phyloP scores from a whole-genome alignment of 2,797 vertebrate species.

The Myotis pilosus region DNA sequence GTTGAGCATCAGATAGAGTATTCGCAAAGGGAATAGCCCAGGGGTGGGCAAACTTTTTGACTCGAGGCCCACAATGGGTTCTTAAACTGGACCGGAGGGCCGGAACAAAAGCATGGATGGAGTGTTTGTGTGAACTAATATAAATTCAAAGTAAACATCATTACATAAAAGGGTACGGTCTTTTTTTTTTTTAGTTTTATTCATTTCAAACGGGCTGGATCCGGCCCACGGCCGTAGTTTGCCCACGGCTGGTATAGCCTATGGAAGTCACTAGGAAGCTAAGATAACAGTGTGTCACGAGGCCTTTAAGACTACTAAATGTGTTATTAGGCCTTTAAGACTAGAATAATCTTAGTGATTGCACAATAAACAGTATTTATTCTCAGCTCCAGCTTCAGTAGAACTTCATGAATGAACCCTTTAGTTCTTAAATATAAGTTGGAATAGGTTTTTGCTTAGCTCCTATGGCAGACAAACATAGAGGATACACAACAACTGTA shows the following conservation, averaged over 20 bases:
- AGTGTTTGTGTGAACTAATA: too few species aligned
- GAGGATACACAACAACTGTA: background rate
- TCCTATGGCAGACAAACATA: background rate
- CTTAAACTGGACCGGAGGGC: too few species aligned
- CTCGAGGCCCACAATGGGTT: too few species aligned
- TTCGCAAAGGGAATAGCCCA: background rate
- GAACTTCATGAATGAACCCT: constrained; percentile 1
- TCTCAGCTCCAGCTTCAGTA: background rate
- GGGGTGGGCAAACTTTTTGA: too few species aligned
- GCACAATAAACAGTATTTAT: background rate
- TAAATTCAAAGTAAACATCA: too few species aligned
- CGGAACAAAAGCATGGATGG: too few species aligned
- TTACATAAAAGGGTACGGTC: too few species aligned
- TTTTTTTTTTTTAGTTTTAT: too few species aligned
- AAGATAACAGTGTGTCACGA: background rate
- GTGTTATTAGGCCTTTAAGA: background rate
- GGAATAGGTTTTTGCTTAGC: constrained; percentile 18
- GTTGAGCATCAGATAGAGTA: background rate
- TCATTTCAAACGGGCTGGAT: too few species aligned
- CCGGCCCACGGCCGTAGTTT: too few species aligned
- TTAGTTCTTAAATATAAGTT: background rate
- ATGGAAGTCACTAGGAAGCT: background rate
- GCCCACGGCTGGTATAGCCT: too few species aligned
- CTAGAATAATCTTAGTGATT: background rate
- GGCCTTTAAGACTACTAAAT: background rate